phyloP scores from a whole-genome alignment of 2,888 invertebrate species.

The Orchestes rusci region DNA sequence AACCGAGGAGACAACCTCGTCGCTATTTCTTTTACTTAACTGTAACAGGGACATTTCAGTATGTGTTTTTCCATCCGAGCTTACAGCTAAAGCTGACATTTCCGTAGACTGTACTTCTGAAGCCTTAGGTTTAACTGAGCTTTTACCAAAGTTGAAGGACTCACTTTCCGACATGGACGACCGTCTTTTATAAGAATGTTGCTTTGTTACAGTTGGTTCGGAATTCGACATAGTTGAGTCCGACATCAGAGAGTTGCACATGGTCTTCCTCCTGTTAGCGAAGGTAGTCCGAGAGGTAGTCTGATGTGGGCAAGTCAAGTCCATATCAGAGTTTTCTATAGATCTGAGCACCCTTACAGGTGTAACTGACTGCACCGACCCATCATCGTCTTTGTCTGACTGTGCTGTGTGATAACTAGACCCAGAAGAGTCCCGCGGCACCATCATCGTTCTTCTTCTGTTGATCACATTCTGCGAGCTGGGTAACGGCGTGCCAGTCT shows the following conservation, averaged over 20 bases:
- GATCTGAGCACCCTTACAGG: constrained; percentile 4
- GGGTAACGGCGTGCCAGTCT: constrained; percentile 28
- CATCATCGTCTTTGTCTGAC: too few relatives aligned
- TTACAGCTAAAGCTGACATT: neutral
- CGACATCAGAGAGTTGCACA: constrained; percentile 8
- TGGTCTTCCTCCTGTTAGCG: constrained; percentile 16
- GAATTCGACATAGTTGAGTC: too few relatives aligned
- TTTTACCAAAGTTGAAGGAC: neutral
- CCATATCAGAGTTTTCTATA: constrained; percentile 18
- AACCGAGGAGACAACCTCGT: too few relatives aligned
- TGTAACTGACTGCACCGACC: too few relatives aligned
- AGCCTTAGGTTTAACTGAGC: neutral
- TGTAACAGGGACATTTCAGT: too few relatives aligned
- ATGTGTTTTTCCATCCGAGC: too few relatives aligned
- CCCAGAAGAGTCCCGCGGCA: constrained; percentile 8
- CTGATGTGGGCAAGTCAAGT: constrained; percentile 8
- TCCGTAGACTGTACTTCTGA: neutral
- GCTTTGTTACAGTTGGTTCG: too few relatives aligned
- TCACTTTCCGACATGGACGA: neutral
- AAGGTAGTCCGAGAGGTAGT: too few relatives aligned
- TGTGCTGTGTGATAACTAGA: too few relatives aligned
- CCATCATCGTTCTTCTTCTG: constrained; percentile 27
- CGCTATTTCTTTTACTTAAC: too few relatives aligned
- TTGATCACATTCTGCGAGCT: constrained; percentile 27
- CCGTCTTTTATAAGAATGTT: neutral